Evolutionary conservation across 2,113 vertebrate genomes (phyloP).

Genomic region (Microcebus jonahi): DNA sequence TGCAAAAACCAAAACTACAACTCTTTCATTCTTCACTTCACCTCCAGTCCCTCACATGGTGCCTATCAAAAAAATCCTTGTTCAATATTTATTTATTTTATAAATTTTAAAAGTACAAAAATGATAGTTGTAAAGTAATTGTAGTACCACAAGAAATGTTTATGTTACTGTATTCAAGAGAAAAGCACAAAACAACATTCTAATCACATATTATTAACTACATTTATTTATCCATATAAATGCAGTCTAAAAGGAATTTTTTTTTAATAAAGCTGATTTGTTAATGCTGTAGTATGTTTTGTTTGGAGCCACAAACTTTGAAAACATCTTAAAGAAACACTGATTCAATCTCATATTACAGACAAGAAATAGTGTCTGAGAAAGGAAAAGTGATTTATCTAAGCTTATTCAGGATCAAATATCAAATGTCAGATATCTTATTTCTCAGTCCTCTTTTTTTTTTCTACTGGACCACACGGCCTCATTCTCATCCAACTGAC

Average conservation of each 20-base stretch:
- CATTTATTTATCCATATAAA: background rate
- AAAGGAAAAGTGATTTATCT: background rate
- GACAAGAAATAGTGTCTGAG: background rate
- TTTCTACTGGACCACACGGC: background rate
- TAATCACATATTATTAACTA: background rate
- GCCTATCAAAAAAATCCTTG: background rate
- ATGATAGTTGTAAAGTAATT: background rate
- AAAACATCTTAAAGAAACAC: background rate
- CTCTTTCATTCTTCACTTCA: background rate
- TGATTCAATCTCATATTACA: background rate
- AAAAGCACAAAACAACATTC: background rate
- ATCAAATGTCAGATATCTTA: background rate
- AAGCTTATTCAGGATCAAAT: background rate
- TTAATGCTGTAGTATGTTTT: background rate
- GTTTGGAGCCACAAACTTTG: background rate
- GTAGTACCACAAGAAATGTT: background rate
- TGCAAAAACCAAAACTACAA: no score
- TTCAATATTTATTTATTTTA: background rate
- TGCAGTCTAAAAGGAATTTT: background rate
- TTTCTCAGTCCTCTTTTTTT: background rate
- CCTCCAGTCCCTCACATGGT: background rate
- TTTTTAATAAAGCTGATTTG: background rate
- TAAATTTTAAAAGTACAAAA: background rate
- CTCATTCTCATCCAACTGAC: background rate
- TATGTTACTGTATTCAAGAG: background rate